Percentiles rank a stretch among this genome's conserved stretches.
Evolutionary conservation across 2,888 invertebrate genomes (phyloP).

Genomic region (Hipparchia semele): DNA sequence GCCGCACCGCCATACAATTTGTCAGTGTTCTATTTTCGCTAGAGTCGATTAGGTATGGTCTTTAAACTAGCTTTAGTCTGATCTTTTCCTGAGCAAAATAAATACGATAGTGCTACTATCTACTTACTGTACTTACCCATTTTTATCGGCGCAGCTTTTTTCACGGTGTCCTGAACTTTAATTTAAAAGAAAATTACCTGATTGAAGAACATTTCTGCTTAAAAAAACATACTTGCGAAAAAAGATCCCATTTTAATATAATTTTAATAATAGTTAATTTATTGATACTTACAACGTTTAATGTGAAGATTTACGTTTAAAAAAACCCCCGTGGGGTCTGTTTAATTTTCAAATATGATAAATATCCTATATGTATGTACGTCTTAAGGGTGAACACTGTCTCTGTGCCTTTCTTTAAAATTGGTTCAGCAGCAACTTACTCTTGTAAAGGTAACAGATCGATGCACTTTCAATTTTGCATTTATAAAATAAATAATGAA

Average conservation of each 20-base stretch:
- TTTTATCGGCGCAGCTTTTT: constrained; percentile 43
- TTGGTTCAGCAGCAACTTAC: too few species aligned
- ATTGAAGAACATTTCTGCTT: constrained; percentile 41
- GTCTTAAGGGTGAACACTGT: too few species aligned
- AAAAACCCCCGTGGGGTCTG: too few species aligned
- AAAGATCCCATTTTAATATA: background rate
- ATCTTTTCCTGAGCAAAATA: background rate
- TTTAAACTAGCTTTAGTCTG: background rate
- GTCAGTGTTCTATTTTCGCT: background rate
- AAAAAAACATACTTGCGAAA: constrained; percentile 9
- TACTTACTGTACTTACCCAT: background rate
- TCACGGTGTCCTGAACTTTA: constrained; percentile 77
- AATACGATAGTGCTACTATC: background rate
- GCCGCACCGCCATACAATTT: background rate
- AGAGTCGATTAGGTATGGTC: background rate
- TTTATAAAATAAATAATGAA: too few species aligned
- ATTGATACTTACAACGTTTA: too few species aligned
- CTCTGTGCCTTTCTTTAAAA: too few species aligned
- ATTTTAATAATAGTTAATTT: too few species aligned
- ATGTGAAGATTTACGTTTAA: too few species aligned
- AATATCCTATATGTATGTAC: too few species aligned
- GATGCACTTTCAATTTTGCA: too few species aligned
- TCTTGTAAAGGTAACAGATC: too few species aligned
- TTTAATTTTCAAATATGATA: too few species aligned
- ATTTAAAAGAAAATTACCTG: constrained; percentile 64